A percentile compares a stretch with the other conserved stretches of the same genome.
These are phyloP conservation scores for Pseudorhiza aurosa DNA, from an alignment of 30 jellyfish, hydroid and myxozoan species.

Conservation along the genomic window DNA sequence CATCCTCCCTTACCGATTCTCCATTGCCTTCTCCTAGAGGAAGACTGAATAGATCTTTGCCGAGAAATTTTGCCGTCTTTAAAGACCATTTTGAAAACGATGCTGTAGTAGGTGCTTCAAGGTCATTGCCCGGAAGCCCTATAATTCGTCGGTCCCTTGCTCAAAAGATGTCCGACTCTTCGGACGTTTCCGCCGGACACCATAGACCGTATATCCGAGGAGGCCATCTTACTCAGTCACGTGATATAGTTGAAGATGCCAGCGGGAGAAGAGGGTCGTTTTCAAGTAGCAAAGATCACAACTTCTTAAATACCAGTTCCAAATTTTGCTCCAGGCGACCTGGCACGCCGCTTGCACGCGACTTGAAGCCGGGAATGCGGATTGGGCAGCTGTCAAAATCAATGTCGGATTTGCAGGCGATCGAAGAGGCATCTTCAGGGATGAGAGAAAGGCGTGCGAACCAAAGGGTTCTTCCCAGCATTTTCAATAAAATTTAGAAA, in stretches of 20 bases:
- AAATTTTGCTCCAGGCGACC: slow-evolving; percentile 14
- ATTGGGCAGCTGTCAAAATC: slow-evolving; percentile 17
- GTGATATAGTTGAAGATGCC: background rate
- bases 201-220: background rate
- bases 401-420: slow-evolving; percentile 29
- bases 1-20: slow-evolving; percentile 22
- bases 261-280: background rate
- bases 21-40: slow-evolving; percentile 29
- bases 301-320: background rate
- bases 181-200: background rate
- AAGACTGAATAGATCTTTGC: background rate
- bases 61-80: slow-evolving; percentile 8
- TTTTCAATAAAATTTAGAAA: background rate
- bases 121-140: slow-evolving; percentile 49
- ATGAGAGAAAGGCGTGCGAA: background rate
- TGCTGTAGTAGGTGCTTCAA: background rate
- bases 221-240: background rate
- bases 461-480: slow-evolving; percentile 1
- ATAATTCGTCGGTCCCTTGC: background rate
- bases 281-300: background rate
- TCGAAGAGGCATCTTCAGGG: background rate
- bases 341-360: slow-evolving; percentile 47
- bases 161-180: background rate
- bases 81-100: background rate
- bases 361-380: slow-evolving; percentile 18